Evolutionary conservation across 2,113 vertebrate genomes (phyloP), one percentile per base, ranked within the genome.

Genomic region (Gavialis gangeticus): DNA sequence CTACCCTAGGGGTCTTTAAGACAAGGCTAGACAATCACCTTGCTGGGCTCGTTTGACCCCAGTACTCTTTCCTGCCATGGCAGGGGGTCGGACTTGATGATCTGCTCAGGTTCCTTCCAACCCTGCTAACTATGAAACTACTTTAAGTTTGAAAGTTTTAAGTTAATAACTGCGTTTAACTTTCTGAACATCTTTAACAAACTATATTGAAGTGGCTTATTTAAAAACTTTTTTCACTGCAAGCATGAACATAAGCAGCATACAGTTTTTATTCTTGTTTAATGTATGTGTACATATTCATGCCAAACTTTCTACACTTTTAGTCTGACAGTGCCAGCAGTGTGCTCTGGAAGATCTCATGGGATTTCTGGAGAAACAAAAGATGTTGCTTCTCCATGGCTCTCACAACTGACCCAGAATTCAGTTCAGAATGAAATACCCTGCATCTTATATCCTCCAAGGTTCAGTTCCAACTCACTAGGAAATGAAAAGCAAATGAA

Each of bases 161-260:
- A 46, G 34, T 15, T 54, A 91, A 59, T 6, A 82, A 28, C 1
- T 21, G 34, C 37, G 18, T 15, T 58, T 10, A 58, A 81, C 30
- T 2, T 66, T 91, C 25, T 22, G 19, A 0, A 0, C 14, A 84
- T 34, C 24, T 76, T 4, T 66, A 58, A 28, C 27, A 25, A 57
- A 8, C 5, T 85, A 34, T 28, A 71, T 75, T n/a, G 78, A 89
- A 92, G 28, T 34, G 46, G 46, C 46, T 46, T 80, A 17, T 56
- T 94, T 58, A 66, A 66, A 91, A 80, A 62, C 1, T 0, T 75
- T 89, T 92, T 80, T 87, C 67, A 78, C 16, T 75, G 12, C 21
- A 84, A 89, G 28, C 0, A 0, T 79, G 76, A 91, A 54, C 1
- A 4, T 59, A 82, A 81, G 77, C 75, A 34, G 77, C 75, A 34